phyloP scores from a whole-genome alignment of 2,888 invertebrate genomes.

The Cheiracanthium punctorium region DNA sequence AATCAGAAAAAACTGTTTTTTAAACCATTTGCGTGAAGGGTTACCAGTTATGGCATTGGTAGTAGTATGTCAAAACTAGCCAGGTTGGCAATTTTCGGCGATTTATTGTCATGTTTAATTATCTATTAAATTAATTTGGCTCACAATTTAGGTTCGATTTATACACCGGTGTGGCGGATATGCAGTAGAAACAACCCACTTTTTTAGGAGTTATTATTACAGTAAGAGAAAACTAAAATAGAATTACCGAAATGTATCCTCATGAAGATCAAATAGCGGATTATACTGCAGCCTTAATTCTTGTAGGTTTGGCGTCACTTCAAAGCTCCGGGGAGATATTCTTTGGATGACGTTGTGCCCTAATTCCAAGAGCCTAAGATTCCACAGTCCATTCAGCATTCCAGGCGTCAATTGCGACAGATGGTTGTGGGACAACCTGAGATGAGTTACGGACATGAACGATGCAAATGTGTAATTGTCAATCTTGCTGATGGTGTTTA shows the following conservation, averaged over 20 bases:
- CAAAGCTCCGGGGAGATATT: constrained; percentile 14
- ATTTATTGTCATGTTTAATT: too few relatives aligned
- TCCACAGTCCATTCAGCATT: constrained; percentile 40
- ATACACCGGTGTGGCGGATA: too few relatives aligned
- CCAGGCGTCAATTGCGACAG: constrained; percentile 24
- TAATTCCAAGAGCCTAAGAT: constrained; percentile 64
- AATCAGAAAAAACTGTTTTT: too few relatives aligned
- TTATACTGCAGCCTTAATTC: constrained; percentile 55
- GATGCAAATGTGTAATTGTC: constrained; percentile 37
- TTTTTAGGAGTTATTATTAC: too few relatives aligned
- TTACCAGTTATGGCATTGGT: too few relatives aligned
- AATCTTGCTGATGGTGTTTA: constrained; percentile 24
- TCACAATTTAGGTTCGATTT: too few relatives aligned
- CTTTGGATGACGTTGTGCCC: constrained; percentile 76
- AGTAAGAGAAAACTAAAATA: too few relatives aligned
- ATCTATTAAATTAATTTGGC: too few relatives aligned
- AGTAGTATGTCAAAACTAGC: too few relatives aligned
- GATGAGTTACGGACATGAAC: constrained; percentile 29
- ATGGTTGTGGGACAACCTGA: constrained; percentile 47
- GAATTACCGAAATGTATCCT: constrained; percentile 45
- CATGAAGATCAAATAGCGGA: constrained; percentile 37
- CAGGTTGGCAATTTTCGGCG: too few relatives aligned
- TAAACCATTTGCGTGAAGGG: too few relatives aligned
- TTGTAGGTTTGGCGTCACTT: constrained; percentile 13
- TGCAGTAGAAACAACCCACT: too few relatives aligned